Evolutionary conservation across 1,140 invertebrate species (phyloP).

Genomic region (Hyposmocoma kahamanoa): DNA sequence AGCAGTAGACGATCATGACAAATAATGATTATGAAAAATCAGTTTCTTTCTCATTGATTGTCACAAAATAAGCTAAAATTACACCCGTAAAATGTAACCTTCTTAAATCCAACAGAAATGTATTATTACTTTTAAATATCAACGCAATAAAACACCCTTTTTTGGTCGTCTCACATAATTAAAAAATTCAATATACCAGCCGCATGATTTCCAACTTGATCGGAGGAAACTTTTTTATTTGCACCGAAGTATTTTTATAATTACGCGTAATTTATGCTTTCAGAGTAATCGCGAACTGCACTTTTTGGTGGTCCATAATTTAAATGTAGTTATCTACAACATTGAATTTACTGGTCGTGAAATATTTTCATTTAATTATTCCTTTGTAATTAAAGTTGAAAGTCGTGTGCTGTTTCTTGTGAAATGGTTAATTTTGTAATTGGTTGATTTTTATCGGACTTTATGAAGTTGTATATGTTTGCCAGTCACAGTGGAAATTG

Average conservation of each 20-base stretch:
- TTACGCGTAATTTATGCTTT: conserved; percentile 26
- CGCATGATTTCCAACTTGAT: conserved; percentile 16
- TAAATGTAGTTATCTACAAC: conserved; percentile 19
- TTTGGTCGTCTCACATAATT: conserved; percentile 21
- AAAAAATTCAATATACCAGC: conserved; percentile 28
- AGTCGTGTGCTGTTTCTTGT: conserved; percentile 6
- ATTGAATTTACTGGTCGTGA: conserved; percentile 13
- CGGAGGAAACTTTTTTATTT: conserved; percentile 11
- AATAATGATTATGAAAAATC: background rate
- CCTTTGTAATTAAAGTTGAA: conserved; percentile 14
- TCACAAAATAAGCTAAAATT: background rate
- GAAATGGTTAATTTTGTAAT: conserved; percentile 1
- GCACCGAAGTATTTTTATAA: conserved; percentile 14
- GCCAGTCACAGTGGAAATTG: background rate
- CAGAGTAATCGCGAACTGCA: conserved; percentile 14
- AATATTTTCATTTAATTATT: conserved; percentile 11
- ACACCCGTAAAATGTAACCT: background rate
- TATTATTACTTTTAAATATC: conserved; percentile 15
- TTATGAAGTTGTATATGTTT: conserved; percentile 27
- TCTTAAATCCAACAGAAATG: background rate
- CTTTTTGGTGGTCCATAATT: conserved; percentile 30
- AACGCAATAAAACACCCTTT: conserved; percentile 14
- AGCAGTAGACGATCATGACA: background rate
- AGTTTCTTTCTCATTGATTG: background rate
- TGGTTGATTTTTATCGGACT: conserved; percentile 18